Evolutionary conservation across 2,888 invertebrate species (phyloP).

Genomic region (Hyalella azteca): DNA sequence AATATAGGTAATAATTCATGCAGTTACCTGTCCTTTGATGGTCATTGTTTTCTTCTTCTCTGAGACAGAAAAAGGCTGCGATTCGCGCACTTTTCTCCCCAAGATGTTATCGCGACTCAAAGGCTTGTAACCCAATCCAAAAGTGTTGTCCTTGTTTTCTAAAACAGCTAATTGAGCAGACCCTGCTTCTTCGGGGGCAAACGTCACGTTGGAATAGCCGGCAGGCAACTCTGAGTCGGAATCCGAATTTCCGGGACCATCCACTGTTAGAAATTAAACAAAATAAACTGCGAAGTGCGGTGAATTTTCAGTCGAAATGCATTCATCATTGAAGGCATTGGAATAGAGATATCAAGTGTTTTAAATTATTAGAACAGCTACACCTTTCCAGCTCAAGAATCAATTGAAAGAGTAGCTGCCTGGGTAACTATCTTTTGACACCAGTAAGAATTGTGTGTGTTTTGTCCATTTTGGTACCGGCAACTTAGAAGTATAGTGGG

Average conservation of each 20-base stretch:
- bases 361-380: too few species aligned
- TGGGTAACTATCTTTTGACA: too few species aligned
- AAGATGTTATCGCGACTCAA: constrained; percentile 60
- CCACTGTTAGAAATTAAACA: not conserved
- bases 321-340: too few species aligned
- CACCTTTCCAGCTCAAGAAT: too few species aligned
- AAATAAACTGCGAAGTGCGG: not conserved
- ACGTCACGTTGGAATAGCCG: constrained; percentile 65
- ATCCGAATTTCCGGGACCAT: not conserved
- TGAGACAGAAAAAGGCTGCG: constrained; percentile 59
- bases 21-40: constrained; percentile 66
- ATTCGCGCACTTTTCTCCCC: constrained; percentile 40
- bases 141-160: constrained; percentile 72
- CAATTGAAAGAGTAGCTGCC: too few species aligned
- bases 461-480: too few species aligned
- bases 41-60: constrained; percentile 70
- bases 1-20: too few species aligned
- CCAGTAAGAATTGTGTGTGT: too few species aligned
- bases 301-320: too few species aligned
- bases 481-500: too few species aligned
- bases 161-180: constrained; percentile 72
- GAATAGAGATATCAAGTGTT: too few species aligned
- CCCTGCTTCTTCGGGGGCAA: constrained; percentile 83
- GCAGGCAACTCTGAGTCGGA: constrained; percentile 30
- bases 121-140: constrained; percentile 66